Evolutionary conservation across 2,888 invertebrate genomes (phyloP).

Genomic region (Luperina nickerlii): DNA sequence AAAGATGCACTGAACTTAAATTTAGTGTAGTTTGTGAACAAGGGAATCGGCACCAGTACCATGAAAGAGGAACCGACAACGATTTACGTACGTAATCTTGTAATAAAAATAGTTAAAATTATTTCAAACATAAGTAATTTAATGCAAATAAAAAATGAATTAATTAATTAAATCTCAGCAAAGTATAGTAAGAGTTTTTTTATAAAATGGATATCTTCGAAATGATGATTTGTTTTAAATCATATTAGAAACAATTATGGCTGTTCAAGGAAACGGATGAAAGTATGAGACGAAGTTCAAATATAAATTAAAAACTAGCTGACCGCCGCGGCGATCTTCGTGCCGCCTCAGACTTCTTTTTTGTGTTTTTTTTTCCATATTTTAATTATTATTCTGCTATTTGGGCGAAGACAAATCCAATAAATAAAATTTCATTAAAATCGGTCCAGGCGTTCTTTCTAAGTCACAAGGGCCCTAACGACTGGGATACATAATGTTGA

Average conservation of each 20-base stretch:
- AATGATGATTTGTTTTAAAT: conserved; percentile 13
- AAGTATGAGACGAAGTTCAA: neutral
- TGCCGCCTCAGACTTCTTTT: too few species aligned
- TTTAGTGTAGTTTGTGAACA: too few species aligned
- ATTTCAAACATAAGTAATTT: neutral
- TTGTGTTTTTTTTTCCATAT: too few species aligned
- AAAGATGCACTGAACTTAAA: too few species aligned
- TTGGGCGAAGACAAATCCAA: too few species aligned
- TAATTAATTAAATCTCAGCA: neutral
- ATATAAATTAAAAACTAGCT: too few species aligned
- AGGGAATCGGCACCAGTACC: too few species aligned
- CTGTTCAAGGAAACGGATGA: neutral
- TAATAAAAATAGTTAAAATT: neutral
- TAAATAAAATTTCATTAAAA: too few species aligned
- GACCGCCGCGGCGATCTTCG: too few species aligned
- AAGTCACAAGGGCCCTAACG: neutral
- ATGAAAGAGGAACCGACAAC: neutral
- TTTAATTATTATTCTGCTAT: too few species aligned
- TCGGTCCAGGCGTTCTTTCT: too few species aligned
- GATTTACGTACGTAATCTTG: neutral
- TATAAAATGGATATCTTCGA: conserved; percentile 9
- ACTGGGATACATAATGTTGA: neutral
- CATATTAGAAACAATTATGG: conserved; percentile 4
- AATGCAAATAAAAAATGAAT: too few species aligned
- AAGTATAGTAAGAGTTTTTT: neutral